Conservation (phyloP, 2,113 vertebrate genomes). For the Vireo altiloquus region DNA sequence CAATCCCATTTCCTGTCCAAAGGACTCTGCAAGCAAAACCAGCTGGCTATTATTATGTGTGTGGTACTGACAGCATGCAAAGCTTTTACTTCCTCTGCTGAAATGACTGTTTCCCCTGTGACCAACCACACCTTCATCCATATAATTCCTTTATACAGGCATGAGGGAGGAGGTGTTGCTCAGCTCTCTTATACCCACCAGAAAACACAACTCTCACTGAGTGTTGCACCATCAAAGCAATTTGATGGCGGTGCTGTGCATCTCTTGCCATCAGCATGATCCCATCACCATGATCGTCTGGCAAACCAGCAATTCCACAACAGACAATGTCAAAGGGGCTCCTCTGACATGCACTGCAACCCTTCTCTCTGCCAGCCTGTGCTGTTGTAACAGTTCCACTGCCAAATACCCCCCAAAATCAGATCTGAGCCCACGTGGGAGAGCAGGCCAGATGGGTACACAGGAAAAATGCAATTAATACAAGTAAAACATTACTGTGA, state of each 20-base stretch:
- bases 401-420: neutral
- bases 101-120: neutral
- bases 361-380: neutral
- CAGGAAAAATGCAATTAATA: neutral
- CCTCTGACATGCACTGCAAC: neutral
- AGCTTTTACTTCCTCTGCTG: neutral
- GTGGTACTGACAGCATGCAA: neutral
- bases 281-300: neutral
- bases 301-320: neutral
- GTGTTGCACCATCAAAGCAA: neutral
- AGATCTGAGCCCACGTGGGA: neutral
- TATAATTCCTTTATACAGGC: neutral
- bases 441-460: neutral
- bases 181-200: neutral
- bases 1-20: neutral
- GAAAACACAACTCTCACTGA: neutral
- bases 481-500: neutral
- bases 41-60: neutral
- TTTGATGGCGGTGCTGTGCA: neutral
- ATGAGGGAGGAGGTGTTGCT: neutral
- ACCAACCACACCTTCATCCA: neutral
- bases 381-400: neutral
- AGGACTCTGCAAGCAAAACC: neutral
- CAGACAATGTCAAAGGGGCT: neutral
- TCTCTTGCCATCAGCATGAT: neutral